Base-by-base conservation (phyloP, 2,113 vertebrate genomes). In the Thermophis baileyi region DNA sequence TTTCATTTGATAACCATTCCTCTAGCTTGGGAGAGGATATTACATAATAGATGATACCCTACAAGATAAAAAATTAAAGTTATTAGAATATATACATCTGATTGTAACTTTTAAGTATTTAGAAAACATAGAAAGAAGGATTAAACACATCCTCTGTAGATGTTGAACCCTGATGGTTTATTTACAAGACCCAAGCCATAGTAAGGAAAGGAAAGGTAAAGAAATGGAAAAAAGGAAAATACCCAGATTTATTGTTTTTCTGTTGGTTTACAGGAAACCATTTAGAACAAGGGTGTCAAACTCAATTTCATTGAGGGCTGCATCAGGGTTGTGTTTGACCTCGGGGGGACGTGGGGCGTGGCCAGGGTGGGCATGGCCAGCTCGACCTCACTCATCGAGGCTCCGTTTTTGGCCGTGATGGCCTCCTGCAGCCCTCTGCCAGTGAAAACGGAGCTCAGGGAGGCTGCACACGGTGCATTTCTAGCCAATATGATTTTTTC, bases 41-140 rank as follows among this genome's bases (percentile, higher is more conserved):
- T 91, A 99, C 99, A 74, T 99, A 99, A 96, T 99, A 99, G 97
- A 99, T 99, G 95, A 99, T 99, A 46, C 99, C 99, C 99, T 99
- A 96, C 94, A 86, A 81, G 1, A 91, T 46, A 0, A 91, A 49
- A 40, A 89, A 27, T 92, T 85, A 89, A 95, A 95, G 91, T 57
- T 4, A 51, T 53, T 50, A 0, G 4, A 35, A 85, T 63, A 69
- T 94, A 54, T 20, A 49, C 4, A 87, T 4, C 1, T 27, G 55
- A 85, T 10, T 35, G 57, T n/a, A 16, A 53, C 35, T 69, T 22
- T 91, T 93, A 60, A 46, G 44, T 47, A 25, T 44, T 51, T 89
- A 54, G 2, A 57, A 85, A 35, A 91, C 20, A 35, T 1, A 12
- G 16, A 18, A 53, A 60, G 22, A 89, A 11, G 53, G 25, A 87